phyloP scores from a whole-genome alignment of 2,797 vertebrate species.

The Tiaroga cobitis region DNA sequence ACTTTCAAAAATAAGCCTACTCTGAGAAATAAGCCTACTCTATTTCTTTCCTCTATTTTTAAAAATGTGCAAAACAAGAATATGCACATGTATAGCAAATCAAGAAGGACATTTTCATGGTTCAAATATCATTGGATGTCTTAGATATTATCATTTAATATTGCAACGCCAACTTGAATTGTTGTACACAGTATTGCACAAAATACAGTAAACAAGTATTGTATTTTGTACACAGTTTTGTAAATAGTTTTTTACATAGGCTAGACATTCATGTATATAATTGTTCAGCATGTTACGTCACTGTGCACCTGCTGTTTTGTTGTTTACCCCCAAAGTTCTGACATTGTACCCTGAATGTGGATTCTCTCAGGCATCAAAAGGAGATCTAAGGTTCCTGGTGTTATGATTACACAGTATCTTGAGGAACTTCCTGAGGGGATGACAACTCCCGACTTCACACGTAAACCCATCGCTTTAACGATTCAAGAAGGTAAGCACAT shows the following conservation, averaged over 20 bases:
- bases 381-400: conserved; percentile 86
- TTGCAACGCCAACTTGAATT: background rate
- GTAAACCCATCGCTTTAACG: conserved; percentile 87
- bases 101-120: background rate
- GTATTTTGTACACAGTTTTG: background rate
- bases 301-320: conserved; percentile 1
- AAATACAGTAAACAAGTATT: too few relatives aligned
- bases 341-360: conserved; percentile 30
- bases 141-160: background rate
- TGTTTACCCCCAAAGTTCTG: background rate
- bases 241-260: background rate
- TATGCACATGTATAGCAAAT: background rate
- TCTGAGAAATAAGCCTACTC: background rate
- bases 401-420: conserved; percentile 83
- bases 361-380: conserved; percentile 74
- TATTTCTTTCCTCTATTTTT: background rate
- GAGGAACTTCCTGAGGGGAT: conserved; percentile 84
- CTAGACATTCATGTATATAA: too few relatives aligned
- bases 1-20: background rate
- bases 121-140: background rate
- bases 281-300: background rate
- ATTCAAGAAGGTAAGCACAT: conserved; percentile 84
- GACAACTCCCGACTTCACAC: conserved; percentile 85
- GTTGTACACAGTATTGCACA: background rate
- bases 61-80: background rate